Conservation (phyloP, 2,113 vertebrate genomes). For the Grantiella picta region DNA sequence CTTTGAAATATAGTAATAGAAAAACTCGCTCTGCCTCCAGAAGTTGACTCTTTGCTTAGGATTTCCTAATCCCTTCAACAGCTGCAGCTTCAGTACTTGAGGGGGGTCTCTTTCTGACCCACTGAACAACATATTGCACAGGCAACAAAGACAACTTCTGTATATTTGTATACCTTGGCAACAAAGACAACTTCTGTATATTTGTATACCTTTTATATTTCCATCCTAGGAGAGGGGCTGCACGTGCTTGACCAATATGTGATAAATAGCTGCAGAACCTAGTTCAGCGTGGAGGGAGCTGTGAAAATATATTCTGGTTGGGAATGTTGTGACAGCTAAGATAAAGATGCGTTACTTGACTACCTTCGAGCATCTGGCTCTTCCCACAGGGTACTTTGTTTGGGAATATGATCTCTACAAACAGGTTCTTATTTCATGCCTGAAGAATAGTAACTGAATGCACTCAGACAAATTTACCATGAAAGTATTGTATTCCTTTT, state of each 20-base stretch:
- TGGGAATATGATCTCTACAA: constrained; percentile 30
- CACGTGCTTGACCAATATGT: neutral
- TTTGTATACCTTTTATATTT: neutral
- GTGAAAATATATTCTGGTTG: neutral
- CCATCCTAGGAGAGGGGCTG: neutral
- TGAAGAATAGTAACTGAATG: neutral
- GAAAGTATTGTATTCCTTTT: constrained; percentile 32
- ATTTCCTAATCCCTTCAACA: constrained; percentile 39
- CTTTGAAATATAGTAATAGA: neutral
- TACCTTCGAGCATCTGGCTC: constrained; percentile 32
- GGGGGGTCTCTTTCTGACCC: neutral
- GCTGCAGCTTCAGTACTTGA: constrained; percentile 11
- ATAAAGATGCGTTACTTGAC: neutral
- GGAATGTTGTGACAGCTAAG: neutral
- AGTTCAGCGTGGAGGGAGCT: neutral
- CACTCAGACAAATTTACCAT: neutral
- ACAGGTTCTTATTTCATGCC: constrained; percentile 21
- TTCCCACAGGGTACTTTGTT: constrained; percentile 28
- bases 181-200: neutral
- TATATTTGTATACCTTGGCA: neutral
- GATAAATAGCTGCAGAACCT: neutral
- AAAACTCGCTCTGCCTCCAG: neutral
- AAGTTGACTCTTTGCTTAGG: constrained; percentile 28
- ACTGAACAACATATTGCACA: neutral
- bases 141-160: neutral